Evolutionary conservation across 2,113 vertebrate species (phyloP).

Genomic region (Rhynchopsitta pachyrhyncha): DNA sequence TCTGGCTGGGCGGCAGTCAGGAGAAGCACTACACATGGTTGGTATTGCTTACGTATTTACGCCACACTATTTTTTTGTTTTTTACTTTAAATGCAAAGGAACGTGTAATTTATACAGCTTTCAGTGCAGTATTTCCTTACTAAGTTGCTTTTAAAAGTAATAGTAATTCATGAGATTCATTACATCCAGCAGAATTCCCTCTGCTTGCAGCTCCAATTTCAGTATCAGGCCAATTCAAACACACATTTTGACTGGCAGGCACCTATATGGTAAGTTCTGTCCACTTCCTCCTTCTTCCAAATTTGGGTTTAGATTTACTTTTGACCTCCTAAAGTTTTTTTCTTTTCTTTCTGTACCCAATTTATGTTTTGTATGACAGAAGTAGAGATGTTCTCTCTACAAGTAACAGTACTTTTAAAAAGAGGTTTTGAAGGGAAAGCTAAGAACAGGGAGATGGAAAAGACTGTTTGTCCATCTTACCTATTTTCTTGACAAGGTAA

Average conservation of each 20-base stretch:
- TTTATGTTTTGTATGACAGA: background rate
- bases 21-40: background rate
- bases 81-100: background rate
- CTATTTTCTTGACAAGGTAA: background rate
- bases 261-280: background rate
- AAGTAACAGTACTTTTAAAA: background rate
- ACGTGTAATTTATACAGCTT: background rate
- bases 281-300: background rate
- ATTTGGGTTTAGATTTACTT: background rate
- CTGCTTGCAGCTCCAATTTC: background rate
- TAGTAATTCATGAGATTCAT: background rate
- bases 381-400: background rate
- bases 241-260: background rate
- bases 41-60: background rate
- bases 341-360: background rate
- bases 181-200: background rate
- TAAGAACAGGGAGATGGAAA: background rate
- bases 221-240: background rate
- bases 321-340: background rate
- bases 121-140: background rate
- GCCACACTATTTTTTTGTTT: background rate
- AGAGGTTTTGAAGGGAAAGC: background rate
- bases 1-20: background rate
- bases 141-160: background rate
- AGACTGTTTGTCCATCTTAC: background rate